Percentiles rank a stretch among this genome's conserved stretches.
Conservation (phyloP, 2,113 vertebrate species). For the Polypterus bichir region DNA sequence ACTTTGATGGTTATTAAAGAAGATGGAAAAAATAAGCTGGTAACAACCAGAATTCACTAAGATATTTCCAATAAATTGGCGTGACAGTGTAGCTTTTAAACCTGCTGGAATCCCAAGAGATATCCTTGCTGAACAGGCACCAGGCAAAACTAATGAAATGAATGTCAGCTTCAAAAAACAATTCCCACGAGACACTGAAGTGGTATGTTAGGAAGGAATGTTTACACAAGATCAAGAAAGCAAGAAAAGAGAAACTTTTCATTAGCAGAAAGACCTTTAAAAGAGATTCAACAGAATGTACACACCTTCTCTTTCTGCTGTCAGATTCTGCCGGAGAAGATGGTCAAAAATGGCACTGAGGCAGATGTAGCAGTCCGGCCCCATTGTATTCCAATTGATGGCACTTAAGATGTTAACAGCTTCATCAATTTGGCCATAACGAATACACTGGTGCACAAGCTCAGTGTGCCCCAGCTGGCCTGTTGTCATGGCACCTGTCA, state of each 20-base stretch:
- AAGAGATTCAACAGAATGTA: slow-evolving; percentile 3
- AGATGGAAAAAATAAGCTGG: no score
- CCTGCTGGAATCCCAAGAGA: no score
- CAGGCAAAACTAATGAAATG: no score
- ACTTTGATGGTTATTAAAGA: slow-evolving; percentile 6
- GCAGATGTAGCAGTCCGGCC: slow-evolving; percentile 59
- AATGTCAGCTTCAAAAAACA: no score
- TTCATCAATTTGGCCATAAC: slow-evolving; percentile 54
- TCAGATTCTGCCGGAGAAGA: slow-evolving; percentile 76
- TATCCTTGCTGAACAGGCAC: no score
- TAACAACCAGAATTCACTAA: no score
- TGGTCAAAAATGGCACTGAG: slow-evolving; percentile 72
- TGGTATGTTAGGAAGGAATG: no score
- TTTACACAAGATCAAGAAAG: no score
- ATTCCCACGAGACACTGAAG: no score
- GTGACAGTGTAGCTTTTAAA: no score
- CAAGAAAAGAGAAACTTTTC: neutral
- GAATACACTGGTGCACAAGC: slow-evolving; percentile 70
- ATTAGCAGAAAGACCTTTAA: neutral
- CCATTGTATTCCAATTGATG: slow-evolving; percentile 80
- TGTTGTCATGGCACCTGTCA: slow-evolving; percentile 62
- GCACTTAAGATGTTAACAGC: slow-evolving; percentile 71
- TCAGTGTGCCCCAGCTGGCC: slow-evolving; percentile 62
- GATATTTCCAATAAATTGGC: no score
- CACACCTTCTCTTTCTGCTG: slow-evolving; percentile 67